Evolutionary conservation across 2,797 vertebrate genomes (phyloP), one percentile per base, ranked within the genome.

Genomic region (Catamblyrhynchus diadema): DNA sequence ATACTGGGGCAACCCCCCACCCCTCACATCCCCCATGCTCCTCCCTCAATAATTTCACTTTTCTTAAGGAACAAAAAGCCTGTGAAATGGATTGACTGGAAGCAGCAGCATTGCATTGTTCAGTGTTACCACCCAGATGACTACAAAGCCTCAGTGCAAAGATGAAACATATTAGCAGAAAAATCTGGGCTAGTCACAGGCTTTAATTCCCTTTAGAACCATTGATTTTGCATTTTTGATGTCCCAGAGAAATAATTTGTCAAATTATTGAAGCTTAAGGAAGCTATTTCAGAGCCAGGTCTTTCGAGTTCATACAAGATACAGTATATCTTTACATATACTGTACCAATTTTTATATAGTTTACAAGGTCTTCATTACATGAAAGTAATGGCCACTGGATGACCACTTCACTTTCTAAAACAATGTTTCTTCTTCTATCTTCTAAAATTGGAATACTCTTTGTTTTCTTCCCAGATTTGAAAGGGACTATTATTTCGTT

Each of bases 1-100:
- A 7, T 21, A 13, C 0, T 30, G 18, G 30, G 53, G 15, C 15
- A 86, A 33, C 0, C 5, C 6, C 8, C 2, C 7, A n/a, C 4
- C 5, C 14, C 9, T 28, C 21, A 51, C 10, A 3, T 23, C 1
- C 27, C 21, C 37, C n/a, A 14, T 2, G 5, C 9, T 33, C 11
- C 6, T 17, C 13, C 9, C 44, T 37, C 74, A 79, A 51, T 11
- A 41, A 4, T 19, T 11, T 10, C 30, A 12, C 12, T 13, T 57
- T 57, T 41, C 12, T 8, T 3, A 6, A 39, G 12, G 13, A 35
- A n/a, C 21, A 28, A 28, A 32, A 44, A 3, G 14, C 1, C n/a
- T 35, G 4, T 66, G 41, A 47, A 62, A 90, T 17, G 12, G 42
- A 45, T 14, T 37, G 27, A 30, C 12, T 88, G 39, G 50, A 73